A percentile compares a stretch with the other conserved stretches of the same genome.
phyloP scores from a whole-genome alignment of 2,797 vertebrate species.

The Epinephelus awoara region DNA sequence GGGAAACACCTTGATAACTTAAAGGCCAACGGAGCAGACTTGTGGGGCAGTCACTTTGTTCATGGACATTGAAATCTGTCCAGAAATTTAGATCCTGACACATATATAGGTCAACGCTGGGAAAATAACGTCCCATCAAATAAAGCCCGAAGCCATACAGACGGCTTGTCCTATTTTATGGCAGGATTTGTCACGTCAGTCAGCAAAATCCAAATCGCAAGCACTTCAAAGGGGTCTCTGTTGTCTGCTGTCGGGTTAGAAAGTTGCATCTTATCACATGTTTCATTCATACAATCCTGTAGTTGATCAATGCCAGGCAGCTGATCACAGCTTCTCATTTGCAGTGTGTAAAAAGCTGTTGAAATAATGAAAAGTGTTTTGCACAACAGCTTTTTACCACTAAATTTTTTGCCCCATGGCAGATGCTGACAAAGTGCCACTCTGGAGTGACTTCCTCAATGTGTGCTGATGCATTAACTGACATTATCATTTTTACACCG shows the following conservation, averaged over 20 bases:
- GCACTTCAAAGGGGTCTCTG: neutral
- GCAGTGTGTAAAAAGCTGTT: neutral
- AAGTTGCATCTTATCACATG: neutral
- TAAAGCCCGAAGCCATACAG: slow-evolving; percentile 39
- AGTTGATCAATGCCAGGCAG: neutral
- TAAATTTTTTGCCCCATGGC: neutral
- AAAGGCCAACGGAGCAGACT: neutral
- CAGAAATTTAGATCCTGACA: slow-evolving; percentile 15
- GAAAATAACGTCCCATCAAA: slow-evolving; percentile 18
- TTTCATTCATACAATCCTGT: neutral
- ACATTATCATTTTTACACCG: neutral
- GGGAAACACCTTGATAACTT: neutral
- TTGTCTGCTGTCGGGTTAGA: neutral
- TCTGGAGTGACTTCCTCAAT: neutral
- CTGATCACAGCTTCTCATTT: neutral
- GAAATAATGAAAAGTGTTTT: neutral
- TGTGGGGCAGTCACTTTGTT: slow-evolving; percentile 9
- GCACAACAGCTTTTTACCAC: neutral
- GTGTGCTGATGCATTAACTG: slow-evolving; percentile 3
- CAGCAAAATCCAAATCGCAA: slow-evolving; percentile 1
- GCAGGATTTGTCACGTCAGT: slow-evolving; percentile 18
- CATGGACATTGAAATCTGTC: slow-evolving; percentile 23
- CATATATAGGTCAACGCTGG: slow-evolving; percentile 40
- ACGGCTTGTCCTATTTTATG: slow-evolving; percentile 45
- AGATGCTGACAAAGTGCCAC: slow-evolving; percentile 20